These are phyloP conservation scores for Caloenas nicobarica DNA, from an alignment of 2,113 vertebrate genomes.

Conservation along the genomic window DNA sequence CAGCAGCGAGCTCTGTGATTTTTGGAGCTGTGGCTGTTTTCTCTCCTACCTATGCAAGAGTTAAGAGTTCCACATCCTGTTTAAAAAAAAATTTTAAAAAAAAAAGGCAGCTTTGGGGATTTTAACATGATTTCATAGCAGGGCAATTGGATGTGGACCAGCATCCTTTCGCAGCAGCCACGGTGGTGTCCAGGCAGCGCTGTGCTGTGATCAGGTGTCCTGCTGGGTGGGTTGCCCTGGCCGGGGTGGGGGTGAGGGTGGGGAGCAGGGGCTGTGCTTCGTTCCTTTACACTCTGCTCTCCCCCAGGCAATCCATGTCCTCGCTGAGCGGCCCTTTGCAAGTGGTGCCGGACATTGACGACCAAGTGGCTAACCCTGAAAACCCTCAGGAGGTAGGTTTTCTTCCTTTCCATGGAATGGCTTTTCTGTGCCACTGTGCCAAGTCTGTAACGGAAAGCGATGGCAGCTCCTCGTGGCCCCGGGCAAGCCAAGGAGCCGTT, in stretches of 20 bases:
- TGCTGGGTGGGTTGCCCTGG: too few relatives aligned
- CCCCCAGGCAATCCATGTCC: constrained; percentile 92
- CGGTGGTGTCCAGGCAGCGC: fast-evolving
- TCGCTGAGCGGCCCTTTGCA: constrained; percentile 94
- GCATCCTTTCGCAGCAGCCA: not conserved
- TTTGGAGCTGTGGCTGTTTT: not conserved
- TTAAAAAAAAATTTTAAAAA: not conserved
- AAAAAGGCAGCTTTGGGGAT: not conserved
- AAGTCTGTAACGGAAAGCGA: not conserved
- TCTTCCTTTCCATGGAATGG: not conserved
- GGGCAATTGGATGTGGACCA: not conserved
- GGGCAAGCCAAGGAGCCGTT: not conserved
- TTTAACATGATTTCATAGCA: not conserved
- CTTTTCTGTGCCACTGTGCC: not conserved
- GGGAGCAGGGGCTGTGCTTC: fast-evolving
- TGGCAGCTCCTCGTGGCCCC: not conserved
- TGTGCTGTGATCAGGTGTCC: not conserved
- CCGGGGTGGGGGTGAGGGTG: not conserved
- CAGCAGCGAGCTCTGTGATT: not conserved
- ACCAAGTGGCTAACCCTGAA: constrained; percentile 90
- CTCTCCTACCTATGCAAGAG: not conserved
- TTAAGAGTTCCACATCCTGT: not conserved
- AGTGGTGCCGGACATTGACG: constrained; percentile 97
- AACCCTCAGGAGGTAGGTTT: constrained; percentile 90
- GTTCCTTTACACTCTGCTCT: not conserved